Conservation (phyloP, 2,888 invertebrate genomes). For the Lasiommata megera region DNA sequence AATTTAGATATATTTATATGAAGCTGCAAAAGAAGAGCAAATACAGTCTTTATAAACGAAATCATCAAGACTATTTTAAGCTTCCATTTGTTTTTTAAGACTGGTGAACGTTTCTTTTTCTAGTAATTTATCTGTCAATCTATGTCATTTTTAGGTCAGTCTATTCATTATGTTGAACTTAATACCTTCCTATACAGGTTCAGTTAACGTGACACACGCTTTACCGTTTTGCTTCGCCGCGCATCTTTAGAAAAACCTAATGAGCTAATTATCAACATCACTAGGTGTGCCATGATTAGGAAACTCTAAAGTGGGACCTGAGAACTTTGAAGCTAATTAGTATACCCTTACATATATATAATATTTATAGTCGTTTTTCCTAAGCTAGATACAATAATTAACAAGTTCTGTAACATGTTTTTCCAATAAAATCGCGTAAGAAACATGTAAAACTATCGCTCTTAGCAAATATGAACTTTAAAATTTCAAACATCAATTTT, state of each 20-base stretch:
- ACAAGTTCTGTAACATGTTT: too few relatives aligned
- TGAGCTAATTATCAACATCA: conserved; percentile 31
- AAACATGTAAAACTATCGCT: too few relatives aligned
- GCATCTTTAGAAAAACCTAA: conserved; percentile 35
- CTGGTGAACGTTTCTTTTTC: neutral
- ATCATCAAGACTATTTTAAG: neutral
- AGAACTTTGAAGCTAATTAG: too few relatives aligned
- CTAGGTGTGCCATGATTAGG: neutral
- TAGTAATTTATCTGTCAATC: conserved; percentile 3
- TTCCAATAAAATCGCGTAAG: too few relatives aligned
- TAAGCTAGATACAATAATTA: too few relatives aligned
- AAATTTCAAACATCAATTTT: too few relatives aligned
- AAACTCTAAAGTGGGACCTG: neutral
- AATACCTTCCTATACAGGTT: conserved; percentile 21
- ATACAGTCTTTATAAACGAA: neutral
- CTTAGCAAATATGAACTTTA: too few relatives aligned
- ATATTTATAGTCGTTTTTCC: too few relatives aligned
- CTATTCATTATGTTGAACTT: conserved; percentile 19
- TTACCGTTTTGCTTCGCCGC: conserved; percentile 39
- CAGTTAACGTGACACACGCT: conserved; percentile 40
- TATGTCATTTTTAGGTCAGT: conserved; percentile 22
- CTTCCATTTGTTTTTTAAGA: neutral
- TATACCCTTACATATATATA: too few relatives aligned
- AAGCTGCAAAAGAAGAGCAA: neutral
- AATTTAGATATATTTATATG: neutral